Evolutionary conservation across 2,888 invertebrate genomes (phyloP), one percentile per base, ranked within the genome.

Genomic region (Metellina segmentata): DNA sequence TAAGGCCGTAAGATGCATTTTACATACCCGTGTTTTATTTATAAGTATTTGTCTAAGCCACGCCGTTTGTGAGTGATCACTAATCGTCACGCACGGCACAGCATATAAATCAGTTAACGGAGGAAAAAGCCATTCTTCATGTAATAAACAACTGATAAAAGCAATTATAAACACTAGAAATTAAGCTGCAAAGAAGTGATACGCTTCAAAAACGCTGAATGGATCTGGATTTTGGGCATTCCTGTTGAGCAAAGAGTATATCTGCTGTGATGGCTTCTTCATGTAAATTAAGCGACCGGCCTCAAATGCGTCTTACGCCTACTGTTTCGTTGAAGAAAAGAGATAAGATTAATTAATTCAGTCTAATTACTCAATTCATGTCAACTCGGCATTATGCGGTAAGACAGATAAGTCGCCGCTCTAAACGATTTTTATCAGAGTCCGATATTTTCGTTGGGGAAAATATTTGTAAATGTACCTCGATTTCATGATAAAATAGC

Each of bases 301-400:
- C 53, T 19, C 34, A 69, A 69, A 71, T 34, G 34, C 34, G 34
- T 16, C 61, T 61, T 61, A 61, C 61, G 61, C 79, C 90, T 90
- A 85, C 75, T 90, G 81, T 79, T 75, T 69, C 74, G 81, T 52
- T 4, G 81, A 85, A 53, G 85, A 81, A 90, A 90, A 85, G 85
- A 52, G 90, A 90, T 74, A 81, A 90, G 90, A 90, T 90, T 90
- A 90, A 90, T 90, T 86, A 85, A 81, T 90, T 81, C 81, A 75
- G 69, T 51, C 85, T 90, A 90, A 90, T 90, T 90, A 90, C 90
- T 90, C 85, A 90, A 90, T 90, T 72, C 85, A 86, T 77, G 86
- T 81, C 90, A 90, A 81, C 81, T 90, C 53, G 75, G 71, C 69
- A 90, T 90, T 81, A 81, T 81, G 90, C 81, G 81, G 85, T 86